Evolutionary conservation across 1,140 invertebrate species (phyloP).

Genomic region (Caenorhabditis tropicalis): DNA sequence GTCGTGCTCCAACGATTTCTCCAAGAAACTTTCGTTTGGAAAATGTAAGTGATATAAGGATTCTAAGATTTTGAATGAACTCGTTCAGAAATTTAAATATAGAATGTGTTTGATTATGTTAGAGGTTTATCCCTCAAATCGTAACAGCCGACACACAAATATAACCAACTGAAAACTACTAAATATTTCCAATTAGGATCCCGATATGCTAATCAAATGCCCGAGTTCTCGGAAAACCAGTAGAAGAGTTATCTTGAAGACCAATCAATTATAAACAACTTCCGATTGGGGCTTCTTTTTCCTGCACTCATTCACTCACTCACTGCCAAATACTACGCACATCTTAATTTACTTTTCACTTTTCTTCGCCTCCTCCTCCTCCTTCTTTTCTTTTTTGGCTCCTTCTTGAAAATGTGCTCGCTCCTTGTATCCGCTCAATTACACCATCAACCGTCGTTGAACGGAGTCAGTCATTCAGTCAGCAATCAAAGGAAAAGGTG

Average conservation of each 20-base stretch:
- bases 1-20: no score
- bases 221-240: background rate
- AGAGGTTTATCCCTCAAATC: no score
- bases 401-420: background rate
- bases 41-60: no score
- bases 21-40: no score
- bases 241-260: background rate
- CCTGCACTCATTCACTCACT: background rate
- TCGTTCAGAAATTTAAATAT: no score
- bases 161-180: no score
- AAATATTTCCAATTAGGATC: no score
- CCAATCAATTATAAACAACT: slow-evolving; percentile 43
- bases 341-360: slow-evolving; percentile 44
- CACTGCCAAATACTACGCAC: slow-evolving; percentile 6
- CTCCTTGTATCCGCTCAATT: slow-evolving; percentile 35
- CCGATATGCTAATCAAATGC: background rate
- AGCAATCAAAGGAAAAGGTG: background rate
- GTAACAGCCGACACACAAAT: no score
- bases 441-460: background rate
- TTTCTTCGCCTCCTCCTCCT: no score
- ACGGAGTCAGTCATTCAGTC: background rate
- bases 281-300: slow-evolving; percentile 8
- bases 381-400: background rate
- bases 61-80: no score
- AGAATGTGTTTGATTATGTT: no score